Percentiles rank a stretch among this genome's conserved stretches.
Conservation (phyloP, 1,140 invertebrate species). For the Harpegnathos saltator region DNA sequence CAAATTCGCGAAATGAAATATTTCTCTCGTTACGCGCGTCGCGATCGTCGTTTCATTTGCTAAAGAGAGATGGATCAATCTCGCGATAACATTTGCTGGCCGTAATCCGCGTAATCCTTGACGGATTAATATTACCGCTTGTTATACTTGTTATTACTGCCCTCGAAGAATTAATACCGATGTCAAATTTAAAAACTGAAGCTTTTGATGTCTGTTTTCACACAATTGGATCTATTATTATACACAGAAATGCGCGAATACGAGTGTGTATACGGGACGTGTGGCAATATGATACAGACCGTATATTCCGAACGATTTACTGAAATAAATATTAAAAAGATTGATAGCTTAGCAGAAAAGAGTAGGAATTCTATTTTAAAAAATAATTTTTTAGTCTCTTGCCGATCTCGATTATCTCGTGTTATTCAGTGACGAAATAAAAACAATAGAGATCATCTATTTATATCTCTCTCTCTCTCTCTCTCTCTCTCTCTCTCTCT, state of each 20-base stretch:
- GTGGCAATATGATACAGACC: not conserved
- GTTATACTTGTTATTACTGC: not conserved
- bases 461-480: no score
- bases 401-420: not conserved
- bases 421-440: slow-evolving; percentile 31
- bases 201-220: no score
- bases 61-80: not conserved
- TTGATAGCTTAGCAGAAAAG: slow-evolving; percentile 38
- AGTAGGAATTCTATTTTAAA: slow-evolving; percentile 28
- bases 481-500: no score
- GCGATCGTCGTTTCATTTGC: slow-evolving; percentile 6
- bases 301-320: not conserved
- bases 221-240: slow-evolving; percentile 1
- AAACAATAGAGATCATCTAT: not conserved
- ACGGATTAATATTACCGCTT: slow-evolving; percentile 14
- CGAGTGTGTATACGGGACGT: not conserved
- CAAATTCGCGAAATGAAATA: not conserved
- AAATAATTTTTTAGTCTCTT: slow-evolving; percentile 42
- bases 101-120: slow-evolving; percentile 30
- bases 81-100: not conserved
- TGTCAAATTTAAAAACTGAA: no score
- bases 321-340: slow-evolving; percentile 37
- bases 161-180: not conserved
- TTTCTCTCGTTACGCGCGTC: slow-evolving; percentile 20
- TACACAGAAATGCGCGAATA: not conserved